Evolutionary conservation across 2,888 invertebrate species (phyloP), one percentile per base, ranked within the genome.

Genomic region (Dermolepida albohirtum): DNA sequence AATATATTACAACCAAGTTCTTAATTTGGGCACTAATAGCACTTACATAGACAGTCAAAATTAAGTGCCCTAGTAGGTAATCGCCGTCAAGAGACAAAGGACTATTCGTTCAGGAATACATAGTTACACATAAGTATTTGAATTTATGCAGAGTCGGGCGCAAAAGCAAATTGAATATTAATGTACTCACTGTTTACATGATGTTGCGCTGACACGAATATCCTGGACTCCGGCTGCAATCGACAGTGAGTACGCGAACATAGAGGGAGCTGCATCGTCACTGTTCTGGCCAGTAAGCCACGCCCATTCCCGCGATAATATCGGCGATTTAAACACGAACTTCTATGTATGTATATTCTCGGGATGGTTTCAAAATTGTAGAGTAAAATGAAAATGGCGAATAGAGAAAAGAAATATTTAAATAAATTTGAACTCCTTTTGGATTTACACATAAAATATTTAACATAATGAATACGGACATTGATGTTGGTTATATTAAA

Each of bases 131-230:
- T 64, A 64, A 52, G 52, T 64, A 64, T 64, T 64, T 64, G 43
- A 52, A 64, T 64, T 64, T 64, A 64, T 64, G 64, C 52, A 43
- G 64, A 52, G 41, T 43, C 43, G 64, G 43, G 52, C 41, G 52
- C 64, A 43, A 52, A 52, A 29, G 52, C 52, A 64, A 64, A 64
- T 64, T 64, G 64, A 64, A 64, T 64, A 64, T 64, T 64, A 64
- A 64, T 64, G 52, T 27, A 52, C 41, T 52, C 64, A 43, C 29
- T 64, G 64, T 64, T 64, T 64, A 64, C 64, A 52, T 52, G 52
- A 43, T 52, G 64, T 64, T 64, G 52, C 52, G 52, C 64, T 64
- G 52, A 40, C 52, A 27, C 52, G 51, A 64, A 43, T 16, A 8
- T 29, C 50, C 43, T 17, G 57, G 64, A 41, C 43, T 43, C 40